Evolutionary conservation across 2,113 vertebrate genomes (phyloP), one percentile per base, ranked within the genome.

Genomic region (Aptenodytes forsteri): DNA sequence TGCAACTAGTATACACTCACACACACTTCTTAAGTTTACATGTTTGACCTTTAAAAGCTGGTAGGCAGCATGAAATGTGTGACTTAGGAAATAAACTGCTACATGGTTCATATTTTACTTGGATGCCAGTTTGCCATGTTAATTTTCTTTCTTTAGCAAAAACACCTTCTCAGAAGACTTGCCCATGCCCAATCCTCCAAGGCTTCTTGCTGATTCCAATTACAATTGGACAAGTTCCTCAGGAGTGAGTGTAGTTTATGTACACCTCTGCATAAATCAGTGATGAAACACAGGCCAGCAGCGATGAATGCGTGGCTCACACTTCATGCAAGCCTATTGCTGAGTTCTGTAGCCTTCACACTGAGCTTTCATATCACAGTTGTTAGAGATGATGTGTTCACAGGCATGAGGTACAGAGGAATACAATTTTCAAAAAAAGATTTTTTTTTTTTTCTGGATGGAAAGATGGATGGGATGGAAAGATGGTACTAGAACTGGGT

Each of bases 41-140:
- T 86, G 75, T 88, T 93, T 92, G 87, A 93, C 96, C 92, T 96
- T 97, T 96, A 85, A 94, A 96, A 62, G 59, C 80, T 94, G 40
- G 62, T 70, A 96, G 64, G 61, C 81, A 89, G 73, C 81, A 95
- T n/a, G 75, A 93, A 91, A 95, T 26, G 42, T 64, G 36, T 4
- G 18, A 65, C 26, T 59, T 83, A 76, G 88, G n/a, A 77, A 89
- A 83, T 79, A 70, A 93, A 93, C 85, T 62, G 52, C 49, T 96
- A 55, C 58, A 21, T 65, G 46, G 58, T 79, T 93, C 59, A 55
- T 83, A 61, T 83, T 90, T 77, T 90, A 76, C 40, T 61, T 58
- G 34, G 64, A 80, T 93, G 44, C 52, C 67, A 83, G 27, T 87
- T 93, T 87, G 38, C 34, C 36, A 69, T 42, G n/a, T 76, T 81